Evolutionary conservation across 2,888 invertebrate species (phyloP).

Genomic region (Xestia xanthographa): DNA sequence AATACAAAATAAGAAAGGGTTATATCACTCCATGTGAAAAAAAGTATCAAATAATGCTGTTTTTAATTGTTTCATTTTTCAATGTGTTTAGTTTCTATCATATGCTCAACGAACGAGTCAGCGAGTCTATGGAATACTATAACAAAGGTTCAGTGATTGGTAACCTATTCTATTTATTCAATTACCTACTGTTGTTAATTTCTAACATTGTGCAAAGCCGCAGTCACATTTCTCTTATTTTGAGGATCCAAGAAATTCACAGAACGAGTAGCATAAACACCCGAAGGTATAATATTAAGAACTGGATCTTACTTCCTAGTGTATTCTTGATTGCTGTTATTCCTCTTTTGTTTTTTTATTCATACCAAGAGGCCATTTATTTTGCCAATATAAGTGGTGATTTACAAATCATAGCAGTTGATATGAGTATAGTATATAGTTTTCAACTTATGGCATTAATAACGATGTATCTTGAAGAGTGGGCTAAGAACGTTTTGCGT

Average conservation of each 20-base stretch:
- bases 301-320: not conserved
- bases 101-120: not conserved
- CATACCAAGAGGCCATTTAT: no score
- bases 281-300: not conserved
- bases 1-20: slow-evolving; percentile 21
- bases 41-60: not conserved
- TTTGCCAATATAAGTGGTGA: not conserved
- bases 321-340: not conserved
- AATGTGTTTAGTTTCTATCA: no score
- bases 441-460: slow-evolving; percentile 3
- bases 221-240: not conserved
- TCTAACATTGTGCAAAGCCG: not conserved
- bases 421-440: slow-evolving; percentile 18
- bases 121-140: not conserved
- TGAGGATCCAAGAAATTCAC: not conserved
- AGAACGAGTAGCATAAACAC: not conserved
- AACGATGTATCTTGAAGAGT: slow-evolving; percentile 14
- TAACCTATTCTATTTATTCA: not conserved
- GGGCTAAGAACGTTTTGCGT: not conserved
- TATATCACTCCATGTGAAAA: slow-evolving; percentile 13
- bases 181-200: not conserved
- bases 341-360: accelerated
- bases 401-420: not conserved
- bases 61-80: not conserved
- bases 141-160: not conserved